phyloP scores from a whole-genome alignment of 2,113 vertebrate species.

The Poicephalus meyeri region DNA sequence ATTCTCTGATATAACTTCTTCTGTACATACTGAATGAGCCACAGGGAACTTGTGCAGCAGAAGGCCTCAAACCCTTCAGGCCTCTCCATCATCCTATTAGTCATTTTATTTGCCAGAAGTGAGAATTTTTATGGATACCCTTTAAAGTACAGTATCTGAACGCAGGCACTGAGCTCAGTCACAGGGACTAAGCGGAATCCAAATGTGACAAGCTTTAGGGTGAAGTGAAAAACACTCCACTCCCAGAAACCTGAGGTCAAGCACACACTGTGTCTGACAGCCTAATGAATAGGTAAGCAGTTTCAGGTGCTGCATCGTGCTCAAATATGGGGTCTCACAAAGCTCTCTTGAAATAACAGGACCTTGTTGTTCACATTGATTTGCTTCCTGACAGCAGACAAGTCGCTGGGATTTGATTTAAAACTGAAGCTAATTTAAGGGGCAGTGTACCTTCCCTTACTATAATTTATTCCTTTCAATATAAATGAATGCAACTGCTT shows the following conservation, averaged over 20 bases:
- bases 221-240: not conserved
- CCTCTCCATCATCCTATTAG: not conserved
- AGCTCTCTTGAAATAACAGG: not conserved
- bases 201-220: not conserved
- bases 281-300: not conserved
- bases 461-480: not conserved
- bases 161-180: not conserved
- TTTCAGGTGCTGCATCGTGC: not conserved
- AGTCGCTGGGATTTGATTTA: not conserved
- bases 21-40: rapidly evolving
- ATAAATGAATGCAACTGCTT: not conserved
- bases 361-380: not conserved
- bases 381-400: not conserved
- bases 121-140: not conserved
- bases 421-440: not conserved
- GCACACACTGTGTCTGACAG: not conserved
- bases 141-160: not conserved
- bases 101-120: not conserved
- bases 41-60: not conserved
- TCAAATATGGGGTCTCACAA: not conserved
- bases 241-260: not conserved
- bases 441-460: not conserved
- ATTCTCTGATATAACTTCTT: not conserved
- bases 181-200: not conserved
- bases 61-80: not conserved